A percentile compares a stretch with the other conserved stretches of the same genome.
phyloP scores from a whole-genome alignment of 2,888 invertebrate species.

The Pogonocherus hispidulus region DNA sequence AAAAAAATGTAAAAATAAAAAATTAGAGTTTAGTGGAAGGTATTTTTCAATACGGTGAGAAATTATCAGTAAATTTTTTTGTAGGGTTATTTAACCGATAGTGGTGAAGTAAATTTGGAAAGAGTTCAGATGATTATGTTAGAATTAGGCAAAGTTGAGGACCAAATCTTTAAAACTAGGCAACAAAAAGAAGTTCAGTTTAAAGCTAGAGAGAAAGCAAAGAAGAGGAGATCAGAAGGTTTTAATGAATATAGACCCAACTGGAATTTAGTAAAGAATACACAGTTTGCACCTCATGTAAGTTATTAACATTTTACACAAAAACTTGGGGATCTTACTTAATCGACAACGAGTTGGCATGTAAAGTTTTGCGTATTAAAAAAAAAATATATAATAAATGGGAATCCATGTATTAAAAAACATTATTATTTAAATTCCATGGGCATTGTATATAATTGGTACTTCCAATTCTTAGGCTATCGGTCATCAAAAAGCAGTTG shows the following conservation, averaged over 20 bases:
- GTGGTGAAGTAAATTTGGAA: conserved; percentile 92
- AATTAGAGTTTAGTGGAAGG: no score
- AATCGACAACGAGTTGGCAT: background rate
- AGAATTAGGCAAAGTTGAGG: conserved; percentile 94
- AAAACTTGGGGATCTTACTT: background rate
- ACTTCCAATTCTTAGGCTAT: conserved; percentile 71
- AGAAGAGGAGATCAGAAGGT: conserved; percentile 72
- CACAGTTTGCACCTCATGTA: conserved; percentile 85
- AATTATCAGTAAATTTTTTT: conserved; percentile 44
- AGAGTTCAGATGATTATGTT: conserved; percentile 96
- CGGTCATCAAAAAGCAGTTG: conserved; percentile 72
- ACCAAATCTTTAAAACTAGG: conserved; percentile 95
- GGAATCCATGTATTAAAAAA: no score
- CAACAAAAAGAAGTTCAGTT: conserved; percentile 89
- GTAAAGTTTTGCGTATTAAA: background rate
- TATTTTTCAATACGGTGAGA: background rate
- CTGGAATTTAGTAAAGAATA: conserved; percentile 78
- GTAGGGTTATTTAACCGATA: conserved; percentile 94
- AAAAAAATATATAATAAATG: no score
- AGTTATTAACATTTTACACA: conserved; percentile 53
- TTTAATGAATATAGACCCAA: conserved; percentile 74
- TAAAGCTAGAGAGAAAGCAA: conserved; percentile 82
- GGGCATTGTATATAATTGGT: no score
- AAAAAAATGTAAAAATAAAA: no score
- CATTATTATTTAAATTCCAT: no score